phyloP scores from a whole-genome alignment of 2,113 vertebrate species.

The Colistium nudipinnis region DNA sequence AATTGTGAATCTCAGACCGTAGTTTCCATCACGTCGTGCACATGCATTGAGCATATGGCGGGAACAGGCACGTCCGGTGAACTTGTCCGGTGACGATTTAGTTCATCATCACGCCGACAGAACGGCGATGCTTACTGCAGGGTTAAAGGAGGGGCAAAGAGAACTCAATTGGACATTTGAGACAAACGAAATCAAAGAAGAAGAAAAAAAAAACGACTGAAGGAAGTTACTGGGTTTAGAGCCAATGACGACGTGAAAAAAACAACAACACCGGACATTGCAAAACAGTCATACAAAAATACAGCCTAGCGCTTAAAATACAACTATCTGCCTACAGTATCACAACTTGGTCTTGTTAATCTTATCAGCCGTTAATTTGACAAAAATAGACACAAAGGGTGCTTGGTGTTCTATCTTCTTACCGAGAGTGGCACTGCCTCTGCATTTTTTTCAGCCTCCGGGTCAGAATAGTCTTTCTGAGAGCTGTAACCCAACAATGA shows the following conservation, averaged over 20 bases:
- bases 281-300: neutral
- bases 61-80: neutral
- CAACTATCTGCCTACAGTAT: neutral
- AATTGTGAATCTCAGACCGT: neutral
- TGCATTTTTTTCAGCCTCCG: conserved; percentile 15
- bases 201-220: neutral
- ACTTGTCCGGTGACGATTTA: neutral
- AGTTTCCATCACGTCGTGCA: neutral
- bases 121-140: neutral
- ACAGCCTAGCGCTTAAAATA: too few relatives aligned
- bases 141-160: neutral
- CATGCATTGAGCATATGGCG: neutral
- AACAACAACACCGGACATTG: neutral
- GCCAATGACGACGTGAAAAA: neutral
- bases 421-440: conserved; percentile 50
- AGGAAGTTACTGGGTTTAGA: neutral
- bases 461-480: neutral
- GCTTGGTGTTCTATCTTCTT: conserved; percentile 49
- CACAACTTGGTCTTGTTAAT: neutral
- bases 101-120: neutral
- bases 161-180: neutral
- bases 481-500: conserved; percentile 72
- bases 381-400: neutral
- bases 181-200: neutral
- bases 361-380: conserved; percentile 2